Evolutionary conservation across 2,113 vertebrate genomes (phyloP).

Genomic region (Polyodon spathula): DNA sequence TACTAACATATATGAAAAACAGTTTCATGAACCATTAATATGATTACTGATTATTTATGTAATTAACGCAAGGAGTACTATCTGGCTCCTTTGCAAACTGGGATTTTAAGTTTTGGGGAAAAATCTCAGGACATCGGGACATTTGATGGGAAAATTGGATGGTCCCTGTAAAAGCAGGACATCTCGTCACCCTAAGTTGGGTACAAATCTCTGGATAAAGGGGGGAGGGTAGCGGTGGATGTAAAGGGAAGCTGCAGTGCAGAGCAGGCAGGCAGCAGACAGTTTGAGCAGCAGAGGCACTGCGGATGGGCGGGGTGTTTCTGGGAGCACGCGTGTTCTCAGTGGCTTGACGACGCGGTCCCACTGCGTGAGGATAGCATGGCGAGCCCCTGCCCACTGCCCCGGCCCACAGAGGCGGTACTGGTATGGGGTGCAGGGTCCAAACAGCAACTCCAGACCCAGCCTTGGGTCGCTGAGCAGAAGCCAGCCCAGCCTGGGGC

Average conservation of each 20-base stretch:
- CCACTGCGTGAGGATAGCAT: slow-evolving; percentile 77
- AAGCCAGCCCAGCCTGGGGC: slow-evolving; percentile 50
- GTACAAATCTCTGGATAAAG: too few relatives aligned
- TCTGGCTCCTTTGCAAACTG: too few relatives aligned
- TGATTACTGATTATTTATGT: too few relatives aligned
- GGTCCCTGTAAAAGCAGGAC: too few relatives aligned
- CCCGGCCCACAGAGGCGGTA: slow-evolving; percentile 74
- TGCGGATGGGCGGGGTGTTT: neutral
- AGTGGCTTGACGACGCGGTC: slow-evolving; percentile 61
- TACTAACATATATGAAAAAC: too few relatives aligned
- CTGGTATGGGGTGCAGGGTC: slow-evolving; percentile 73
- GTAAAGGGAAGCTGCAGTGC: slow-evolving; percentile 31
- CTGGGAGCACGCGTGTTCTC: slow-evolving; percentile 49
- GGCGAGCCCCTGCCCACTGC: slow-evolving; percentile 69
- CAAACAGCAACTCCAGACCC: slow-evolving; percentile 59
- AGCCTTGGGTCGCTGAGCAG: slow-evolving; percentile 67
- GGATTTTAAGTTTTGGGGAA: too few relatives aligned
- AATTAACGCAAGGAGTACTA: too few relatives aligned
- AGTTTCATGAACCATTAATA: too few relatives aligned
- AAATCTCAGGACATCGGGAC: too few relatives aligned
- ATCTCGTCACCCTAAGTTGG: too few relatives aligned
- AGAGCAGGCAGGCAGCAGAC: slow-evolving; percentile 21
- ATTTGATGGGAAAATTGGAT: too few relatives aligned
- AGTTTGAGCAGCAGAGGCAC: slow-evolving; percentile 29
- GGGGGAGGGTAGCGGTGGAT: slow-evolving; percentile 26